Conservation (phyloP, 1,140 invertebrate species). For the Drosophila persimilis region DNA sequence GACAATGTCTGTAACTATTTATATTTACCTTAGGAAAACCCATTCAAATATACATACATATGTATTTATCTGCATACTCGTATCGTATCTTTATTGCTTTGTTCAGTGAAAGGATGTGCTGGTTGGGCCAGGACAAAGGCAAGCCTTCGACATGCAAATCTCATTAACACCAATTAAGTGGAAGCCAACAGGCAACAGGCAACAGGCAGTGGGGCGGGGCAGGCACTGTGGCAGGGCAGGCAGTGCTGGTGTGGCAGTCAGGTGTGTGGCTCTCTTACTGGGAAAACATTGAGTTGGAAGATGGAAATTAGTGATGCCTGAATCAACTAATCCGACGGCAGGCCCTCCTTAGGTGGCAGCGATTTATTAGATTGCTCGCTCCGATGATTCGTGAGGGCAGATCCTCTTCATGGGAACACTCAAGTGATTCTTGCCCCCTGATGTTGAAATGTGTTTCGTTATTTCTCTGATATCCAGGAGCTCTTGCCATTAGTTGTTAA, state of each 20-base stretch:
- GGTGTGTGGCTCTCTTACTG: constrained; percentile 6
- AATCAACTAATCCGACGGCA: neutral
- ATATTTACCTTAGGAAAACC: constrained; percentile 27
- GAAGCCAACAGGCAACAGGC: neutral
- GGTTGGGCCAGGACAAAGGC: constrained; percentile 24
- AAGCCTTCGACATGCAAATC: constrained; percentile 43
- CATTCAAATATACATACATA: constrained; percentile 18
- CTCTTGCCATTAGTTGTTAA: too few species aligned
- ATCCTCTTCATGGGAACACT: neutral
- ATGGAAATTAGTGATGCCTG: constrained; percentile 31
- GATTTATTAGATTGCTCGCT: constrained; percentile 20
- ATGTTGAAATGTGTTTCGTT: neutral
- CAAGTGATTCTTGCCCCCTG: constrained; percentile 6
- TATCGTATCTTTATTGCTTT: constrained; percentile 1
- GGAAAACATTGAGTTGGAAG: neutral
- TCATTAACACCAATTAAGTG: constrained; percentile 51
- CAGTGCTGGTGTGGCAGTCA: neutral
- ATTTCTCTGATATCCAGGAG: neutral
- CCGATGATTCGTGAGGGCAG: neutral
- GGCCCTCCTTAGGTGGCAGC: constrained; percentile 8
- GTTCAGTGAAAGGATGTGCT: neutral
- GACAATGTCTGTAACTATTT: constrained; percentile 20
- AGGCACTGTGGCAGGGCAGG: neutral
- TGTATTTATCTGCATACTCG: neutral
- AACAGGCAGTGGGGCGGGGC: neutral